Evolutionary conservation across 2,797 vertebrate species (phyloP).

Genomic region (Notamacropus eugenii): DNA sequence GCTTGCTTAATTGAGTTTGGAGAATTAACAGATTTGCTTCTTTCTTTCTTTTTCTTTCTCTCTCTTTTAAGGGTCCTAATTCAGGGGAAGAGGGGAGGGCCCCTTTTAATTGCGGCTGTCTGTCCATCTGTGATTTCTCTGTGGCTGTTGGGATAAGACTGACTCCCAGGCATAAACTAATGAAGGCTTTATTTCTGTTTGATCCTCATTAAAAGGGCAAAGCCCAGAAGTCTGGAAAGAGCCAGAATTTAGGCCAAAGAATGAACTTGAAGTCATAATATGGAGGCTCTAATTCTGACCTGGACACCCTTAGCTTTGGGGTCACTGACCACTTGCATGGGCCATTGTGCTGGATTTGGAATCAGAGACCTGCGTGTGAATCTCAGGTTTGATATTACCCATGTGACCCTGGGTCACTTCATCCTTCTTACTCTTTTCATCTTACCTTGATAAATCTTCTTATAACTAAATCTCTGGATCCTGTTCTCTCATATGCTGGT

Average conservation of each 20-base stretch:
- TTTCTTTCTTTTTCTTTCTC: background rate
- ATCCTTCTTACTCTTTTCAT: background rate
- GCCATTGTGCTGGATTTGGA: background rate
- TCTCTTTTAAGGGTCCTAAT: slow-evolving; percentile 70
- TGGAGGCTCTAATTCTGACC: background rate
- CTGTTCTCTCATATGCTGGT: background rate
- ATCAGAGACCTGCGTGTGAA: background rate
- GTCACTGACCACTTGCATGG: rapidly evolving
- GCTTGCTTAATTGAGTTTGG: slow-evolving; percentile 70
- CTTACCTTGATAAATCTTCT: background rate
- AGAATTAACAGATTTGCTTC: slow-evolving; percentile 60
- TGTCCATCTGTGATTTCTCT: slow-evolving; percentile 75
- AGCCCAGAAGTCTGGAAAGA: background rate
- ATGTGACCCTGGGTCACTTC: background rate
- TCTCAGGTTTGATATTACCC: background rate
- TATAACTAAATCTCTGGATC: background rate
- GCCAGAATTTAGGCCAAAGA: background rate
- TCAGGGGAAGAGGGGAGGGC: slow-evolving; percentile 73
- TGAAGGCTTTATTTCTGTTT: background rate
- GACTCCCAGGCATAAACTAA: background rate
- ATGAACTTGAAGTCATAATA: background rate
- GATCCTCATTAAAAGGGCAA: background rate
- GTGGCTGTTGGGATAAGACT: background rate
- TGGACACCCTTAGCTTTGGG: background rate
- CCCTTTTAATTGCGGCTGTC: slow-evolving; percentile 72